Evolutionary conservation across 2,113 vertebrate species (phyloP).

Genomic region (Atractosteus spatula): DNA sequence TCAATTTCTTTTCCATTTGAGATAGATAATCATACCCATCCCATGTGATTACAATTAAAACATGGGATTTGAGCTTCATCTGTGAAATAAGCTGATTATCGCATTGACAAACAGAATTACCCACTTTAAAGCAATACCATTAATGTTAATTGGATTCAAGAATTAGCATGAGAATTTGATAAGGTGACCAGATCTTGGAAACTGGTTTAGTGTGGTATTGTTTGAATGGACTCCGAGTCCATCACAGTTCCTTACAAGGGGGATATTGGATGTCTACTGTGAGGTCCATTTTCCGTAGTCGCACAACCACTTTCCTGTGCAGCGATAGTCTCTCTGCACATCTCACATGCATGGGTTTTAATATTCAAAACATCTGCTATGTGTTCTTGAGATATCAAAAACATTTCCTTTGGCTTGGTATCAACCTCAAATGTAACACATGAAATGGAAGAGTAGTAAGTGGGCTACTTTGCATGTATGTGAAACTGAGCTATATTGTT

Average conservation of each 20-base stretch:
- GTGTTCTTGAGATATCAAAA: too few relatives aligned
- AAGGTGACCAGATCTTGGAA: slow-evolving; percentile 20
- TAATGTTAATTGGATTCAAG: slow-evolving; percentile 48
- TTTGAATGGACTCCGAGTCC: not conserved
- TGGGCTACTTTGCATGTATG: too few relatives aligned
- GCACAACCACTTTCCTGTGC: too few relatives aligned
- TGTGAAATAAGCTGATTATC: slow-evolving; percentile 59
- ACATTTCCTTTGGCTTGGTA: too few relatives aligned
- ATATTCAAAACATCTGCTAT: too few relatives aligned
- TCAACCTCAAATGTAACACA: too few relatives aligned
- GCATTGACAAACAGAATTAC: slow-evolving; percentile 59
- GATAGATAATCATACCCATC: slow-evolving; percentile 42
- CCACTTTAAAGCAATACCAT: slow-evolving; percentile 43
- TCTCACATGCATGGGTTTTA: too few relatives aligned
- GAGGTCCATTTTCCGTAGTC: not conserved
- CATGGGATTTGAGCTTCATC: slow-evolving; percentile 39
- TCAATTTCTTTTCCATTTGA: not conserved
- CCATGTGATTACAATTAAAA: slow-evolving; percentile 27
- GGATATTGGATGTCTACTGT: not conserved
- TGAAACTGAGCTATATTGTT: too few relatives aligned
- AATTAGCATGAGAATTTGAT: slow-evolving; percentile 29
- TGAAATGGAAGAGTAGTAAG: too few relatives aligned
- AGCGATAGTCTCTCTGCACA: too few relatives aligned
- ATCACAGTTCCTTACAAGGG: not conserved
- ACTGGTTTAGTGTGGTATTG: slow-evolving; percentile 19